A percentile compares a stretch with the other conserved stretches of the same genome.
These are phyloP conservation scores for Tonatia bakeri DNA, from an alignment of 2,113 vertebrate species.

Conservation along the genomic window DNA sequence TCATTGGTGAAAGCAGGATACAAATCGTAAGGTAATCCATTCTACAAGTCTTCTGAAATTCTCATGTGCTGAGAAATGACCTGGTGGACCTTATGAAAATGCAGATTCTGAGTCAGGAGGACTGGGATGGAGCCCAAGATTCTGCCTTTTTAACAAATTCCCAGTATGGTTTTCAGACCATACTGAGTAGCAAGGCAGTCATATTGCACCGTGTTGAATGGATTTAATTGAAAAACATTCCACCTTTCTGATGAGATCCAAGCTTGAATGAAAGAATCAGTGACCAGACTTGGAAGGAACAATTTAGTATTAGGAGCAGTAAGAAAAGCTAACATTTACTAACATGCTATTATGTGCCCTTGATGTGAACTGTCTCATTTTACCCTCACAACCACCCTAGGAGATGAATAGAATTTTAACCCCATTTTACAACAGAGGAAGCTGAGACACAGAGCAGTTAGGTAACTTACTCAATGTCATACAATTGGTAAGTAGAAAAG, in stretches of 20 bases:
- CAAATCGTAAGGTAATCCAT: background rate
- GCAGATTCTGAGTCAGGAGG: background rate
- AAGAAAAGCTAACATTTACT: background rate
- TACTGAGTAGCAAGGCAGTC: background rate
- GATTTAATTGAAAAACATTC: background rate
- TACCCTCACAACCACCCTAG: background rate
- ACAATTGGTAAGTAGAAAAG: constrained; percentile 23
- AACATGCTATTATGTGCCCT: background rate
- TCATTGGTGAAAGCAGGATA: background rate
- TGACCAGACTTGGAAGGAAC: background rate
- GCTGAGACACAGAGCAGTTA: background rate
- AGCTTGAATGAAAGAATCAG: background rate
- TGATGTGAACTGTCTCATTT: background rate
- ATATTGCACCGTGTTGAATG: background rate
- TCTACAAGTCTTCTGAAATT: background rate
- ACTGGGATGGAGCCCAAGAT: background rate
- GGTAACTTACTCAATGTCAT: background rate
- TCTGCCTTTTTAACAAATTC: background rate
- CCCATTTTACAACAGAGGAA: background rate
- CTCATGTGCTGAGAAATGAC: background rate
- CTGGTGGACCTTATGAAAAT: background rate
- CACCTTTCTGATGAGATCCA: background rate
- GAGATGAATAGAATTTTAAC: background rate
- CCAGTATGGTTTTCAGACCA: background rate
- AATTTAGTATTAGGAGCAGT: background rate